Conservation (phyloP, 2,113 vertebrate species). For the Apodemus sylvaticus region DNA sequence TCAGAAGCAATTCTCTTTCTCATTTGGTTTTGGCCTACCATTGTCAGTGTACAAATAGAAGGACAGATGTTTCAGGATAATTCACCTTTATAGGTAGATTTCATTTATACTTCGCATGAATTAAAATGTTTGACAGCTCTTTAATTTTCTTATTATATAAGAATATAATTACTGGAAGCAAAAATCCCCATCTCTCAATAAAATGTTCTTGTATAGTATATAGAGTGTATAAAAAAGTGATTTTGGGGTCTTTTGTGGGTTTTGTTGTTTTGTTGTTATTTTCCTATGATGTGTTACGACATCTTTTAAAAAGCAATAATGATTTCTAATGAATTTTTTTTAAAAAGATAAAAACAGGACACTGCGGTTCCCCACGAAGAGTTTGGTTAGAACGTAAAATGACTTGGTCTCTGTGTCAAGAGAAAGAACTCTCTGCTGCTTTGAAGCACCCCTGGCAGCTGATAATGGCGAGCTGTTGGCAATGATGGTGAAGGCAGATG, state of each 20-base stretch:
- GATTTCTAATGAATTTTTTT: slow-evolving; percentile 62
- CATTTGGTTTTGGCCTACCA: slow-evolving; percentile 29
- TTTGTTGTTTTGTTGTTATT: neutral
- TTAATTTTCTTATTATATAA: slow-evolving; percentile 66
- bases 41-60: slow-evolving; percentile 45
- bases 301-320: slow-evolving; percentile 55
- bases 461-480: slow-evolving; percentile 87
- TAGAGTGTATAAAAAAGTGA: slow-evolving; percentile 52
- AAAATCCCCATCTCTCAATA: slow-evolving; percentile 55
- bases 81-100: slow-evolving; percentile 59
- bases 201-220: slow-evolving; percentile 26
- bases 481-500: slow-evolving; percentile 87
- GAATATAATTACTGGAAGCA: neutral
- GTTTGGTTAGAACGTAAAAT: slow-evolving; percentile 73
- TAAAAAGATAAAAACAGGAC: slow-evolving; percentile 43
- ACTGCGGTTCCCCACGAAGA: slow-evolving; percentile 66
- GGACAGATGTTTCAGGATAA: slow-evolving; percentile 63
- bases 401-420: slow-evolving; percentile 69
- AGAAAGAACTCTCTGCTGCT: slow-evolving; percentile 75
- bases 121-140: slow-evolving; percentile 16
- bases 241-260: neutral
- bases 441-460: slow-evolving; percentile 81
- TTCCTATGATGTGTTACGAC: neutral
- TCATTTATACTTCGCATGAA: slow-evolving; percentile 57
- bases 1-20: slow-evolving; percentile 18